Conservation (phyloP, 2,888 invertebrate genomes). For the Limnephilus auricula region DNA sequence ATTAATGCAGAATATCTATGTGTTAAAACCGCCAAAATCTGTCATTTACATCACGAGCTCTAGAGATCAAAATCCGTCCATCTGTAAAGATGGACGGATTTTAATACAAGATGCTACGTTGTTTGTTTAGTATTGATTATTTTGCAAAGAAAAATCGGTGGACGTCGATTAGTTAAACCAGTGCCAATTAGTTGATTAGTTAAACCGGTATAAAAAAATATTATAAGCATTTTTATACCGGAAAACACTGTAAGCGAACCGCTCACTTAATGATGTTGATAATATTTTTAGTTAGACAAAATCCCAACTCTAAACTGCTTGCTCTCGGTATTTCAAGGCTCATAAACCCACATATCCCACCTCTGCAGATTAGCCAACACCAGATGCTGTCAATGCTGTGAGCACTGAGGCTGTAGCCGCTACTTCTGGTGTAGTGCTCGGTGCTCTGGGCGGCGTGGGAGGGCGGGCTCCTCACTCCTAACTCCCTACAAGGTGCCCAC, state of each 20-base stretch:
- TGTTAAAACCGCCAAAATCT: no score
- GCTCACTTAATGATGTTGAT: background rate
- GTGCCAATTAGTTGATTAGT: no score
- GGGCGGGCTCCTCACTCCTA: background rate
- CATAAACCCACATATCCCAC: background rate
- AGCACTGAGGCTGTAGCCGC: background rate
- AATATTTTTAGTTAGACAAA: background rate
- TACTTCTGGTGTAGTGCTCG: background rate
- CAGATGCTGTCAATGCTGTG: constrained; percentile 23
- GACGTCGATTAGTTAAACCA: no score
- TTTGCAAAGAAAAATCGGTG: no score
- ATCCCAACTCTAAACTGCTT: background rate
- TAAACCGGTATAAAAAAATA: no score
- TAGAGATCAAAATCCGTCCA: no score
- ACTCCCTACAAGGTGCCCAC: background rate
- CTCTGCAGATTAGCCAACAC: constrained; percentile 17
- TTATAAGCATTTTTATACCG: background rate
- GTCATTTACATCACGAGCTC: no score
- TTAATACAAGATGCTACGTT: no score
- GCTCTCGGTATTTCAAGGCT: background rate
- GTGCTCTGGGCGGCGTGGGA: background rate
- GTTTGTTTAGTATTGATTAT: no score
- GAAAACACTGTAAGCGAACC: background rate
- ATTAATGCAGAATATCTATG: no score
- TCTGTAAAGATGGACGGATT: no score